A percentile compares a stretch with the other conserved stretches of the same genome.
These are phyloP conservation scores for Furnarius figulus DNA, from an alignment of 2,113 vertebrate genomes.

Conservation along the genomic window DNA sequence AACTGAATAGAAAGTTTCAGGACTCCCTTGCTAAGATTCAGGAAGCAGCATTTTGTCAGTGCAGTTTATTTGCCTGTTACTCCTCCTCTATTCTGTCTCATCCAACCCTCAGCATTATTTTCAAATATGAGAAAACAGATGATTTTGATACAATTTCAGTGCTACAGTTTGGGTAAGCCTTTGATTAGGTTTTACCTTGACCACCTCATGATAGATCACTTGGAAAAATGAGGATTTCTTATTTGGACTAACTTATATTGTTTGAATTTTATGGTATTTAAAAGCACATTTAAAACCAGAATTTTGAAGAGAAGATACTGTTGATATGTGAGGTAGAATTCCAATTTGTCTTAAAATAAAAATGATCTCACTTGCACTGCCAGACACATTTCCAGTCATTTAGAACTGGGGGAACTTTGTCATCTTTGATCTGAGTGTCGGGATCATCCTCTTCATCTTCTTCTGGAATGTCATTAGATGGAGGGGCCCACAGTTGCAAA, in stretches of 20 bases:
- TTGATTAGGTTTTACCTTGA: not conserved
- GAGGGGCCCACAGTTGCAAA: conserved; percentile 94
- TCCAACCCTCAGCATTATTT: not conserved
- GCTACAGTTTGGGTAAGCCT: not conserved
- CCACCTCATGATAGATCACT: not conserved
- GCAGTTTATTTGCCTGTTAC: not conserved
- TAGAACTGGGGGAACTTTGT: conserved; percentile 84
- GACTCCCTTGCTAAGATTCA: not conserved
- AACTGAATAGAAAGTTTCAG: not conserved
- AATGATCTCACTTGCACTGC: conserved; percentile 92
- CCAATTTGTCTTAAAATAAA: not conserved
- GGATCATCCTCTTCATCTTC: conserved; percentile 82
- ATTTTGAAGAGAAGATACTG: not conserved
- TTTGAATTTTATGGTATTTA: not conserved
- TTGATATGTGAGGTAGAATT: not conserved
- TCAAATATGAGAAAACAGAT: not conserved
- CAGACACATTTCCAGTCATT: conserved; percentile 98
- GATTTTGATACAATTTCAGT: not conserved
- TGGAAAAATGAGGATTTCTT: not conserved
- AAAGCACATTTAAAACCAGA: not conserved
- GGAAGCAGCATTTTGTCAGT: not conserved
- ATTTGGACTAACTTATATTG: not conserved
- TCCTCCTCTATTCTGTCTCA: not conserved
- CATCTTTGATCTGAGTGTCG: conserved; percentile 77
- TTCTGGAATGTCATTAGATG: conserved; percentile 83